A percentile compares a stretch with the other conserved stretches of the same genome.
Evolutionary conservation across 2,888 invertebrate species (phyloP).

Genomic region (Hydrotaea diabolus): DNA sequence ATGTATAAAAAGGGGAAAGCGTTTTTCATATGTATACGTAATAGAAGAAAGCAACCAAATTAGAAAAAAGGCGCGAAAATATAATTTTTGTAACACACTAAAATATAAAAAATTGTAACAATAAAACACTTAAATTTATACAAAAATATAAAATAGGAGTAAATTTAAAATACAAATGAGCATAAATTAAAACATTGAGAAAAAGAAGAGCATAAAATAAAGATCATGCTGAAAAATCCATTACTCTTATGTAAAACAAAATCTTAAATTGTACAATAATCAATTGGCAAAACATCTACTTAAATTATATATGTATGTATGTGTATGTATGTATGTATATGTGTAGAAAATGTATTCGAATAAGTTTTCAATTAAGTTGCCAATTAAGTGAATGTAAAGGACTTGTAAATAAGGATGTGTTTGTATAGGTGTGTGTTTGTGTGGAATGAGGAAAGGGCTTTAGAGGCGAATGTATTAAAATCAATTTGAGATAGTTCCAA

Average conservation of each 20-base stretch:
- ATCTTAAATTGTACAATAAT: constrained; percentile 8
- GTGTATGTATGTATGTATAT: background rate
- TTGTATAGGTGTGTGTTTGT: background rate
- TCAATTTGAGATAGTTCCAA: background rate
- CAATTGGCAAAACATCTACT: constrained; percentile 16
- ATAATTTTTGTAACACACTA: background rate
- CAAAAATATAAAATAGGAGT: background rate
- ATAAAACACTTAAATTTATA: constrained; percentile 15
- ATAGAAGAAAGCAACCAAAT: background rate
- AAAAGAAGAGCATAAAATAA: too few relatives aligned
- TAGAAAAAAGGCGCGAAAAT: background rate
- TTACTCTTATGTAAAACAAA: background rate
- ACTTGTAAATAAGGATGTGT: background rate
- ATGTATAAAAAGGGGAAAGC: background rate
- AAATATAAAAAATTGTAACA: background rate
- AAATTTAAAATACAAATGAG: background rate
- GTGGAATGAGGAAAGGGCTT: constrained; percentile 3
- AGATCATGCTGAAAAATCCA: background rate
- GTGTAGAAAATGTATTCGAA: background rate
- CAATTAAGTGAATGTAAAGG: background rate
- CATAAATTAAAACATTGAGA: background rate
- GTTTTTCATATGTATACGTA: background rate
- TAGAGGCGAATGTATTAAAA: background rate
- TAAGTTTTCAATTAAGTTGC: background rate
- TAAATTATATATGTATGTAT: background rate